Base-by-base conservation (phyloP, 2,113 vertebrate genomes). In the Cinclus mexicanus region DNA sequence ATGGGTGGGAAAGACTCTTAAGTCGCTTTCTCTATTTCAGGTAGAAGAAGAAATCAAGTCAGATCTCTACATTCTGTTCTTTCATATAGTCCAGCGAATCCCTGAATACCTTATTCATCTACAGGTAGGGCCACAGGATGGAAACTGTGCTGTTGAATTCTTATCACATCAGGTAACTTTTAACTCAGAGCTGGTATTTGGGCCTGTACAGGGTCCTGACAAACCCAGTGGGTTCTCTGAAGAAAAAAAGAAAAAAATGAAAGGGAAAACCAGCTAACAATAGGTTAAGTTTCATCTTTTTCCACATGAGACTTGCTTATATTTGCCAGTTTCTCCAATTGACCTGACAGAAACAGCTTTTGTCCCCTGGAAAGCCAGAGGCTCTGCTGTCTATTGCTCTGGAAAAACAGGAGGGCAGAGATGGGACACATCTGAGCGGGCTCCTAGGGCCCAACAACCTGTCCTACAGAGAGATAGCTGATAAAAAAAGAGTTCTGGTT, bases 21-120 rank as follows among this genome's bases (percentile, higher is more conserved):
- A 87, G 56, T 42, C 9, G 7, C 35, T 97, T 95, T 79, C 69
- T 96, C 64, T 95, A 0, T 83, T 91, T 91, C 93, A 98, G 98
- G 98, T 98, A 87, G 99, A 99, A 41, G 99, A 99, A 83, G 99
- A 99, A 91, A 98, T 98, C 95, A 98, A 98, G 82, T 99, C 99
- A 15, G 98, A 99, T 39, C 98, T 99, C 89, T 98, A 99, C 92
- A 98, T 98, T 57, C 94, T 99, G 83, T 98, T 99, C 86, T 99
- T 99, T 72, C 99, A 99, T 89, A 99, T 99, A 52, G 99, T 99
- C 55, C 99, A 99, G 89, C 98, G 99, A 87, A 98, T 99, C 87
- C 99, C 99, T 5, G 99, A 99, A 91, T 99, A 99, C 81, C 98
- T 99, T 93, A 98, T 98, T 89, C 98, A 99, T 70, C 97, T 99